Evolutionary conservation across 2,888 invertebrate species (phyloP), one percentile per base, ranked within the genome.

Genomic region (Hemaris fuciformis): DNA sequence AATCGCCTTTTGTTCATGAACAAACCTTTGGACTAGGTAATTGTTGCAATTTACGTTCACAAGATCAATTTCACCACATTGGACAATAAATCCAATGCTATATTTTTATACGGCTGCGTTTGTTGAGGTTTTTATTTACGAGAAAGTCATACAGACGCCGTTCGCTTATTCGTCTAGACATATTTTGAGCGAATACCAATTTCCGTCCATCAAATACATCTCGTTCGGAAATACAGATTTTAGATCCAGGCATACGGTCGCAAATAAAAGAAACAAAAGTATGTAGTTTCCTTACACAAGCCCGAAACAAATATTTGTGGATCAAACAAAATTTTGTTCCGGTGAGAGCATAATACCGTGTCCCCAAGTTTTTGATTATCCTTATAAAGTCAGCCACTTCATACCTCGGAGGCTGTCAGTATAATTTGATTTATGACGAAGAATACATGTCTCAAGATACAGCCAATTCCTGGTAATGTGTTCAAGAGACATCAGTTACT

Each of bases 1-100:
- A 38, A 59, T 59, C 46, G 34, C 27, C 31, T 59, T 59, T 41
- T 45, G 31, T 46, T 34, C 15, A 46, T 8, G 22, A 45, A 22
- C 22, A n/a, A 59, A 59, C 31, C n/a, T 27, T 34, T 45, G 20
- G 15, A 22, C 34, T 34, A 13, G 4, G 15, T 22, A 34, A 59
- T 46, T 20, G 31, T 43, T 10, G 13, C 8, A 46, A 59, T 46
- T 45, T 22, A 23, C 46, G 34, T n/a, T 23, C 34, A 15, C 1
- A 15, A 53, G 31, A 53, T 53, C 31, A 53, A 53, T 31, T 53
- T 18, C 53, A 31, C 27, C 13, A 31, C 3, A 53, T 18, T 10
- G 20, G 18, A 31, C 31, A 53, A 53, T 31, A 18, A 31, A 18
- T 53, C 31, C 6, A 18, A 10, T 18, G 8, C 27, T 53, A 8